These are phyloP conservation scores for Podarcis cretensis DNA, from an alignment of 2,113 vertebrate genomes.

Conservation along the genomic window DNA sequence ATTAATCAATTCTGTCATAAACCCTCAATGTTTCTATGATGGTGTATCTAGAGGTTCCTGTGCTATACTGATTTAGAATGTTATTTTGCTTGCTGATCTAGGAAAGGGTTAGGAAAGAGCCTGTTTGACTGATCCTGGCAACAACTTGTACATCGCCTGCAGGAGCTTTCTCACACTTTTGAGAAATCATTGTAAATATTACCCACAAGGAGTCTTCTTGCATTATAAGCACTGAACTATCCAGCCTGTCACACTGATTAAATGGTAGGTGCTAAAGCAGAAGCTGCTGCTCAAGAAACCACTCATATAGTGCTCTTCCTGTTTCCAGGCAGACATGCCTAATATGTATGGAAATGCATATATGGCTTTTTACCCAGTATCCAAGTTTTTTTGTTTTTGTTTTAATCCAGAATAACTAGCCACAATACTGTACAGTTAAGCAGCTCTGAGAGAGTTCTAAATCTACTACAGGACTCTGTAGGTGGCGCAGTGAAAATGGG, in stretches of 20 bases:
- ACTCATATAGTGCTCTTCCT: not conserved
- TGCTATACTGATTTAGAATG: not conserved
- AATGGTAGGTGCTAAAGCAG: not conserved
- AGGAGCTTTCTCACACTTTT: not conserved
- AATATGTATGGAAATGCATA: not conserved
- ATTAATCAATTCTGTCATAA: not conserved
- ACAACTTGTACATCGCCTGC: not conserved
- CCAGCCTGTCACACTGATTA: not conserved
- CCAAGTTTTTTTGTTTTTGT: not conserved
- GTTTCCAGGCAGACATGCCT: not conserved
- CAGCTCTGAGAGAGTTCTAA: too few relatives aligned
- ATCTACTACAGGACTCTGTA: too few relatives aligned
- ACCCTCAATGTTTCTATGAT: not conserved
- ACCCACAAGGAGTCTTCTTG: not conserved
- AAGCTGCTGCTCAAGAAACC: not conserved
- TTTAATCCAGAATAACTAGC: too few relatives aligned
- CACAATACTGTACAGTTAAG: too few relatives aligned
- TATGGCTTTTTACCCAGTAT: not conserved
- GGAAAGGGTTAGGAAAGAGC: not conserved
- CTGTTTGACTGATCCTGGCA: not conserved
- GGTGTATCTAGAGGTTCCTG: not conserved
- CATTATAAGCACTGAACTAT: not conserved
- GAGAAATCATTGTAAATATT: not conserved
- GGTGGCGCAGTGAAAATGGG: too few relatives aligned
- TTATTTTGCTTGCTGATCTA: not conserved